Conservation (phyloP, 2,888 invertebrate genomes). For the Gastrophysa polygoni region DNA sequence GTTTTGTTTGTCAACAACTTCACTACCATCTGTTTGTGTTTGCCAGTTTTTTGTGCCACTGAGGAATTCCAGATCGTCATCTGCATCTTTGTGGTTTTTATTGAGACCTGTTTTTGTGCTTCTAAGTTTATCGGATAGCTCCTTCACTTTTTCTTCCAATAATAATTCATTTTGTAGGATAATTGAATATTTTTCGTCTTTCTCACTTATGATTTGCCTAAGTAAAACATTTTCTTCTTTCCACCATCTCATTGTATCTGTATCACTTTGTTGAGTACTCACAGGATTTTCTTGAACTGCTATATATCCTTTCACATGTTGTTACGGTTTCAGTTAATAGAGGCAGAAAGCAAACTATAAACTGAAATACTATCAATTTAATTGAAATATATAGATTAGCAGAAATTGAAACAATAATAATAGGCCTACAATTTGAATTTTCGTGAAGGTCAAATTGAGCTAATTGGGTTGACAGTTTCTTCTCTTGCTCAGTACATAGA, state of each 20-base stretch:
- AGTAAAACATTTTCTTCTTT: slow-evolving; percentile 11
- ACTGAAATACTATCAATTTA: no score
- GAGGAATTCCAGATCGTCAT: slow-evolving; percentile 7
- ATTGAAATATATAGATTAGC: no score
- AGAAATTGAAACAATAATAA: no score
- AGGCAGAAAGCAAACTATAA: no score
- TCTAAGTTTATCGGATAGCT: slow-evolving; percentile 6
- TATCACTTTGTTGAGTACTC: slow-evolving; percentile 10
- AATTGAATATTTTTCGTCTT: slow-evolving; percentile 10
- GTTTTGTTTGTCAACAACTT: no score
- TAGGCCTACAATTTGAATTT: no score
- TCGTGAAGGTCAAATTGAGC: no score
- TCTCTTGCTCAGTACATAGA: no score
- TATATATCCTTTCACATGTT: slow-evolving; percentile 1
- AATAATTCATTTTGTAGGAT: slow-evolving; percentile 7
- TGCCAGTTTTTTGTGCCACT: slow-evolving; percentile 11
- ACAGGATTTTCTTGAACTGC: slow-evolving; percentile 7
- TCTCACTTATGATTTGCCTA: slow-evolving; percentile 8
- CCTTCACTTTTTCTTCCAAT: slow-evolving; percentile 3
- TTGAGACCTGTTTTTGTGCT: slow-evolving; percentile 10
- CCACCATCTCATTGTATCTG: slow-evolving; percentile 7
- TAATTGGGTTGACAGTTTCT: no score
- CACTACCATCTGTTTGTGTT: no score
- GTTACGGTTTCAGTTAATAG: no score
- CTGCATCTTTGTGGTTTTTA: slow-evolving; percentile 8